Evolutionary conservation across 2,888 invertebrate species (phyloP).

Genomic region (Aspidiotus rigidus): DNA sequence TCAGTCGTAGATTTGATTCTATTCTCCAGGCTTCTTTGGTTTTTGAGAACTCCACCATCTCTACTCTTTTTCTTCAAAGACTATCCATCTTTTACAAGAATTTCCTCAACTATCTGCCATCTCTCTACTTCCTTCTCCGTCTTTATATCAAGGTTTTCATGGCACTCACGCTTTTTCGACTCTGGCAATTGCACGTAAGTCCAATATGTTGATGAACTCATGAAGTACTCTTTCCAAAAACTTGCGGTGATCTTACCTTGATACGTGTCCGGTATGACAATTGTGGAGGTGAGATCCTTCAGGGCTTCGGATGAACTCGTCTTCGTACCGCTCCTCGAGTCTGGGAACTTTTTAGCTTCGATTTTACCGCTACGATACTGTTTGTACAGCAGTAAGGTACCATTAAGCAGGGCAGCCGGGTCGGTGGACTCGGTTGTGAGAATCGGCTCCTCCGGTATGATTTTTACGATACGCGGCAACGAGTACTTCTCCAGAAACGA

Average conservation of each 20-base stretch:
- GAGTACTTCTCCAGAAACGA: slow-evolving; percentile 45
- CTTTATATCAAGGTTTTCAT: no score
- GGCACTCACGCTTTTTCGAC: no score
- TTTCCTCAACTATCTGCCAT: no score
- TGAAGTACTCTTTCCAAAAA: no score
- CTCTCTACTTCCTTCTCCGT: no score
- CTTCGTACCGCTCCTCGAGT: neutral
- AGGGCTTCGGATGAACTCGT: slow-evolving; percentile 40
- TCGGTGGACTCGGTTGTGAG: slow-evolving; percentile 39
- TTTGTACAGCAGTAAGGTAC: slow-evolving; percentile 45
- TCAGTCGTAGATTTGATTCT: no score
- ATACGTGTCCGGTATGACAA: slow-evolving; percentile 48
- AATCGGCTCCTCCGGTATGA: slow-evolving; percentile 39
- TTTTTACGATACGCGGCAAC: slow-evolving; percentile 44
- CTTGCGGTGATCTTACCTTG: slow-evolving; percentile 42
- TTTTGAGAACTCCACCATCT: no score
- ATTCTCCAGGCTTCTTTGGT: no score
- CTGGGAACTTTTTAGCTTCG: slow-evolving; percentile 41
- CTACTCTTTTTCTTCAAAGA: no score
- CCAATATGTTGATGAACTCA: no score
- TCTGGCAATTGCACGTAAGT: no score
- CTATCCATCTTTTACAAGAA: no score
- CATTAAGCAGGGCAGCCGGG: slow-evolving; percentile 44
- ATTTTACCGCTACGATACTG: slow-evolving; percentile 47
- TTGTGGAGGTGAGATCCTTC: slow-evolving; percentile 43